Evolutionary conservation across 2,797 vertebrate genomes (phyloP).

Genomic region (Artibeus jamaicensis): DNA sequence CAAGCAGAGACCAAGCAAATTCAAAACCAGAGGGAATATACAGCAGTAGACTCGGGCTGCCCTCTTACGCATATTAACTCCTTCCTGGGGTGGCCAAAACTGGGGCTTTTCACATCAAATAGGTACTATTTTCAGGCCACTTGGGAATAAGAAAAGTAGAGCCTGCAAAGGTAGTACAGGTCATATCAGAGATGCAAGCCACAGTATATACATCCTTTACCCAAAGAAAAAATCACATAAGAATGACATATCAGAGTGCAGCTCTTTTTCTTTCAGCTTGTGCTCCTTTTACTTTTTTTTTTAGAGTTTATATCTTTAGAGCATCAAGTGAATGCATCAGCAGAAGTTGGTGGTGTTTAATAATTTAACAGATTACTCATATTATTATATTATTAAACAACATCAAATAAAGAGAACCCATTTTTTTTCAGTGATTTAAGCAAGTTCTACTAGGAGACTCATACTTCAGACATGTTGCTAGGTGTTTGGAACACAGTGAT

Average conservation of each 20-base stretch:
- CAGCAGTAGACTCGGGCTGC: neutral
- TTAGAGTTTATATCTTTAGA: neutral
- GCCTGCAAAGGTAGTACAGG: neutral
- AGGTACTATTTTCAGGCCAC: neutral
- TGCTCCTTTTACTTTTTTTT: neutral
- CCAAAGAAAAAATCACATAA: neutral
- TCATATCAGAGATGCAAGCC: neutral
- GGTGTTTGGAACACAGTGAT: neutral
- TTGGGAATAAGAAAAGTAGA: neutral
- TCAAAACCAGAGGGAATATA: neutral
- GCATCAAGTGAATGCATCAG: neutral
- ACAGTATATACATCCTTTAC: neutral
- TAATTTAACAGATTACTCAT: neutral
- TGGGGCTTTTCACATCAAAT: neutral
- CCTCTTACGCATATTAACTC: neutral
- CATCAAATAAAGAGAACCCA: neutral
- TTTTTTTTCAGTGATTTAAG: conserved; percentile 8
- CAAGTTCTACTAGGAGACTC: neutral
- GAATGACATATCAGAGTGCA: neutral
- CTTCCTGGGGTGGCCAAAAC: neutral
- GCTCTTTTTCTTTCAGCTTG: neutral
- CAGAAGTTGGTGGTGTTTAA: neutral
- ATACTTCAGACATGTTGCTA: neutral
- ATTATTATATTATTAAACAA: neutral
- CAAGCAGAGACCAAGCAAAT: neutral